Evolutionary conservation across 2,113 vertebrate genomes (phyloP).

Genomic region (Ardeotis arabs): DNA sequence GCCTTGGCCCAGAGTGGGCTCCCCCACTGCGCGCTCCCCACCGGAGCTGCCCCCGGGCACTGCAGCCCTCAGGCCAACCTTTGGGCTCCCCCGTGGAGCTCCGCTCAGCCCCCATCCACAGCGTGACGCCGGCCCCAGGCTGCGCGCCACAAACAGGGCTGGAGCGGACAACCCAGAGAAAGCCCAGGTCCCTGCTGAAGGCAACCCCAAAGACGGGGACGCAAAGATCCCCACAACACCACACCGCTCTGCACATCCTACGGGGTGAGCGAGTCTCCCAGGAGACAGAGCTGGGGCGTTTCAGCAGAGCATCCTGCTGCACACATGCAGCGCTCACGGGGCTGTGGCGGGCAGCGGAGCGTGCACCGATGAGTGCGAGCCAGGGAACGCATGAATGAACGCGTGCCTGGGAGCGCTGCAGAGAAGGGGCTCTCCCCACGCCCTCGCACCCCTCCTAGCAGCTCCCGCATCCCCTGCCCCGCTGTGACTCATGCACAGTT

Average conservation of each 20-base stretch:
- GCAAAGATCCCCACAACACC: not conserved
- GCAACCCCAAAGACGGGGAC: not conserved
- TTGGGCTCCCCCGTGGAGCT: not conserved
- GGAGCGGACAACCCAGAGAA: not conserved
- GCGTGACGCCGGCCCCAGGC: not conserved
- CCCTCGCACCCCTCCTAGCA: not conserved
- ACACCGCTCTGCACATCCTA: not conserved
- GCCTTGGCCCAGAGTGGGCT: not conserved
- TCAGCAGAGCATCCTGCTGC: not conserved
- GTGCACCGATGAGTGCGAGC: accelerated
- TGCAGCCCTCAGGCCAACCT: not conserved
- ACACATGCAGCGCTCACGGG: accelerated
- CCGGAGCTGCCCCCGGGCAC: accelerated
- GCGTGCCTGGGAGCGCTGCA: not conserved
- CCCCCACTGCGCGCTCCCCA: accelerated
- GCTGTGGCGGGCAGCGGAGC: not conserved
- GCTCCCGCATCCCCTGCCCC: not conserved
- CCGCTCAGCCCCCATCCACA: not conserved
- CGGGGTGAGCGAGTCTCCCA: not conserved
- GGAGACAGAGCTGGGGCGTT: not conserved
- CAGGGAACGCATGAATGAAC: not conserved
- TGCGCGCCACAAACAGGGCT: not conserved
- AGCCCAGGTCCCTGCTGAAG: not conserved
- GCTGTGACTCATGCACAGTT: not conserved
- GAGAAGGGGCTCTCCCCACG: not conserved